Base-by-base conservation (phyloP, 2,888 invertebrate species). In the Drosophila prolongata region DNA sequence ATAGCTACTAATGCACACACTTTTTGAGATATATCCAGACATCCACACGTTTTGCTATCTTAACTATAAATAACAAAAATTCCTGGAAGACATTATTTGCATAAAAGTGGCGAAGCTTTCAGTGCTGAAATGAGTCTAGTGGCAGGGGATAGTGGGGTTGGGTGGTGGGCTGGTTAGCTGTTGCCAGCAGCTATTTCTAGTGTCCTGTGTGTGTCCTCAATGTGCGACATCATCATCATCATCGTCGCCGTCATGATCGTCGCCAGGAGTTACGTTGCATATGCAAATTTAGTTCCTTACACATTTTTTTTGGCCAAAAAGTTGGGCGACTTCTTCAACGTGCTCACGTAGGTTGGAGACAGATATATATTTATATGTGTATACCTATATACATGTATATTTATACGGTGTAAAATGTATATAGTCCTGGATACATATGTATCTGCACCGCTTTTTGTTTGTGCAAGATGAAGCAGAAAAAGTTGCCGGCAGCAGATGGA, bases 61-160 rank as follows among this genome's bases (percentile, higher is more conserved):
- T 87, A 84, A 81, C 85, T 87, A 85, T 85, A 85, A 85, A 85
- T 85, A 89, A 87, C 87, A 84, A 82, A 82, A 88, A 88, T 90
- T 90, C 85, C 79, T 78, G 77, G 72, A 89, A 90, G 79, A 85
- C 87, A 85, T 85, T 89, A 89, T 85, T 85, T 85, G 85, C 85
- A 89, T 85, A 84, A 87, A 81, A 81, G 87, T 89, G 87, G 85
- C 79, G 74, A 76, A 82, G 85, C 78, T 87, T 77, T 76, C 55
- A 55, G 55, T 56, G 49, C 58, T 49, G 34, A 57, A 67, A 67
- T 46, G 61, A 70, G 70, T 40, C 24, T 27, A 1, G 16, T 16
- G 34, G 10, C 14, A 8, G 14, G 34, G 49, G 11, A 35, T 19
- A 35, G 37, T 19, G 14, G 11, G 49, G 11, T 42, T 42, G 8